Evolutionary conservation across 2,113 vertebrate genomes (phyloP).

Genomic region (Eleginops maclovinus): DNA sequence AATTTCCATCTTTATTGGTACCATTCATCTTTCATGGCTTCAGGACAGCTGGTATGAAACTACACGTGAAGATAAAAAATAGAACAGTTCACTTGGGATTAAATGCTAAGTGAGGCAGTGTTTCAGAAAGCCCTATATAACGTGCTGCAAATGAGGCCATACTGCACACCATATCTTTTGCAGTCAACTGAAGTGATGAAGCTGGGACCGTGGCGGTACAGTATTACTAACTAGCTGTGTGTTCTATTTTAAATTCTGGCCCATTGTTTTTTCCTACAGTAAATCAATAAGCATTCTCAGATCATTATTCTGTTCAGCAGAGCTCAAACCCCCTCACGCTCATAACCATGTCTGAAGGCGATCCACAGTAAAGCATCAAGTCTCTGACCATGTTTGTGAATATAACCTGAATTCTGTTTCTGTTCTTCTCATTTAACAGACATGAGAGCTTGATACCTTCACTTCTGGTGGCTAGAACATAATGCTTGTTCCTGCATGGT

Average conservation of each 20-base stretch:
- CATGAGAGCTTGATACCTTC: slow-evolving; percentile 7
- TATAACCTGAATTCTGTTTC: slow-evolving; percentile 5
- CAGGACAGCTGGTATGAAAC: slow-evolving; percentile 57
- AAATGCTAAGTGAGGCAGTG: slow-evolving; percentile 64
- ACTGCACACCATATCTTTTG: slow-evolving; percentile 30
- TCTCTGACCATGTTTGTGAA: slow-evolving; percentile 11
- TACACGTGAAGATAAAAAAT: slow-evolving; percentile 47
- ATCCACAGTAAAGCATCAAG: slow-evolving; percentile 13
- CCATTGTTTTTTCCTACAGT: slow-evolving; percentile 33
- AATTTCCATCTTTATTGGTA: slow-evolving; percentile 14
- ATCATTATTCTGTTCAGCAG: slow-evolving; percentile 50
- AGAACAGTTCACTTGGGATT: slow-evolving; percentile 78
- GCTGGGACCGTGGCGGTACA: slow-evolving; percentile 11
- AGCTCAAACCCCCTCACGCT: slow-evolving; percentile 25
- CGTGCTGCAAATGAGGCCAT: slow-evolving; percentile 72
- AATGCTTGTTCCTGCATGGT: neutral
- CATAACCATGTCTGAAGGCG: slow-evolving; percentile 12
- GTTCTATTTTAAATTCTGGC: slow-evolving; percentile 37
- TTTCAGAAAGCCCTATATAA: slow-evolving; percentile 71
- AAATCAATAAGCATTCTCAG: slow-evolving; percentile 49
- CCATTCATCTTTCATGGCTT: slow-evolving; percentile 31
- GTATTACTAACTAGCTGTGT: slow-evolving; percentile 9
- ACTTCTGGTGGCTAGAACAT: neutral
- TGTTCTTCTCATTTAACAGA: too few species aligned
- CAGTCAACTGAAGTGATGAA: slow-evolving; percentile 32